These are phyloP conservation scores for Chroicocephalus ridibundus DNA, from an alignment of 2,113 vertebrate genomes.

Conservation along the genomic window DNA sequence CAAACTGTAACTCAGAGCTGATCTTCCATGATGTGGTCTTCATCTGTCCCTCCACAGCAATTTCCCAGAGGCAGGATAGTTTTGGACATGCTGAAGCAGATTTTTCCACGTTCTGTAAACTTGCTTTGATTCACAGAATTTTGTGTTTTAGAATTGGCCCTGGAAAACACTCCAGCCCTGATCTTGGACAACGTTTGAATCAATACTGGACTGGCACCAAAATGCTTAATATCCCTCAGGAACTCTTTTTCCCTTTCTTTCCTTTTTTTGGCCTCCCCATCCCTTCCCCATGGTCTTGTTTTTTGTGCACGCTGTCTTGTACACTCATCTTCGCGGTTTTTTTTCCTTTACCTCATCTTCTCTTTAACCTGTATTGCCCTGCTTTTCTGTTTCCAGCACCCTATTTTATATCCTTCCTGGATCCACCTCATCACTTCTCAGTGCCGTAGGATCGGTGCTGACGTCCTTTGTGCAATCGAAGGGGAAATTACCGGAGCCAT, in stretches of 20 bases:
- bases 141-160: neutral
- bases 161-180: neutral
- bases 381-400: neutral
- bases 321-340: neutral
- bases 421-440: neutral
- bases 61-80: neutral
- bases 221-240: neutral
- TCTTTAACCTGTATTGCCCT: neutral
- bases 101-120: neutral
- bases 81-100: neutral
- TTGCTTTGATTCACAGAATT: neutral
- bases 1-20: neutral
- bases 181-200: neutral
- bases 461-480: neutral
- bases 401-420: neutral
- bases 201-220: neutral
- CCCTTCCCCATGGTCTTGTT: neutral
- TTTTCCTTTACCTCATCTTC: neutral
- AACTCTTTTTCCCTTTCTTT: neutral
- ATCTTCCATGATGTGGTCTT: neutral
- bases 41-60: neutral
- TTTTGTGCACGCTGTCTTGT: neutral
- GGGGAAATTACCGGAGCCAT: neutral
- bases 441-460: rapidly evolving
- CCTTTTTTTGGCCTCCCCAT: neutral